Percentiles rank a stretch among this genome's conserved stretches.
phyloP scores from a whole-genome alignment of 2,888 invertebrate genomes.

The Heteromurus nitidus region DNA sequence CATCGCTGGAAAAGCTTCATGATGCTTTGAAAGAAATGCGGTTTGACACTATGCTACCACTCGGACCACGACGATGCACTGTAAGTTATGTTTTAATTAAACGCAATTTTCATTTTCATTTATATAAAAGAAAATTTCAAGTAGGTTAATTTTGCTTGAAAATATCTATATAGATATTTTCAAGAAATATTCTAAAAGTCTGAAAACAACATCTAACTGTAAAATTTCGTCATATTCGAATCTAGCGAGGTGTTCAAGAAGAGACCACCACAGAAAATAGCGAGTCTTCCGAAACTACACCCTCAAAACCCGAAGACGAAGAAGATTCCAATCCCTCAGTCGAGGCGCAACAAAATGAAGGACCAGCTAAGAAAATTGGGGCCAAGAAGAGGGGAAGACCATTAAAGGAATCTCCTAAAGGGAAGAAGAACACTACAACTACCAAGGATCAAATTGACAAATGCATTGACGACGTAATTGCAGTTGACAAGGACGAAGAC shows the following conservation, averaged over 20 bases:
- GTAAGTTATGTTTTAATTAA: constrained; percentile 46
- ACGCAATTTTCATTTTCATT: background rate
- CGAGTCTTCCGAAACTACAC: background rate
- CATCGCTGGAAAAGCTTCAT: constrained; percentile 72
- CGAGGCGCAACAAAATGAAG: background rate
- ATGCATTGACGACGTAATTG: background rate
- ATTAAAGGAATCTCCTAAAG: constrained; percentile 27
- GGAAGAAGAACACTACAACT: background rate
- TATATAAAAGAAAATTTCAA: too few relatives aligned
- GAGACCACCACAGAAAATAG: background rate
- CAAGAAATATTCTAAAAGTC: too few relatives aligned
- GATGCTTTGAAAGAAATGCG: constrained; percentile 73
- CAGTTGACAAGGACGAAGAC: constrained; percentile 12
- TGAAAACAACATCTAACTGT: too few relatives aligned
- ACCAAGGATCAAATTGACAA: background rate
- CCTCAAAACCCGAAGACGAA: background rate
- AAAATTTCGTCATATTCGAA: too few relatives aligned
- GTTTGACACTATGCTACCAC: constrained; percentile 70
- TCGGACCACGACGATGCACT: constrained; percentile 69
- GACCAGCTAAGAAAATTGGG: background rate
- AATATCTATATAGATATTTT: too few relatives aligned
- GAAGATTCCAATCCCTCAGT: background rate
- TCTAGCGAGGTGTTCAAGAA: background rate
- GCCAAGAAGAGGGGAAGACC: constrained; percentile 39
- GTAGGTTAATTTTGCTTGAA: too few relatives aligned